These are phyloP conservation scores for Tyria jacobaeae DNA, from an alignment of 2,888 invertebrate species.

Conservation along the genomic window DNA sequence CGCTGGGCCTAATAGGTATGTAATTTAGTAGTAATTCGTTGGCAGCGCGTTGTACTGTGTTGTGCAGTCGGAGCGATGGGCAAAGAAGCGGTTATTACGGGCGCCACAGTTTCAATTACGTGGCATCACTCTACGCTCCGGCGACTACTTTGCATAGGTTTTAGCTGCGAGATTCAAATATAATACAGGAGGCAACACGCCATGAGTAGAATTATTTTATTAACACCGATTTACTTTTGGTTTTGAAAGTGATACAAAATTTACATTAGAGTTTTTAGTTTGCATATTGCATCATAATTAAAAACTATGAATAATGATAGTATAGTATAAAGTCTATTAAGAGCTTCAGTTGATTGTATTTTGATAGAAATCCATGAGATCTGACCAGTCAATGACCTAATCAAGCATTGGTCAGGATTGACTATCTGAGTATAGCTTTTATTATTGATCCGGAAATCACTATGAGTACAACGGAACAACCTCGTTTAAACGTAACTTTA, in stretches of 20 bases:
- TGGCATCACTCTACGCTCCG: conserved; percentile 34
- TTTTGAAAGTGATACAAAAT: neutral
- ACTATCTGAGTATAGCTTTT: neutral
- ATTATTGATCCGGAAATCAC: no score
- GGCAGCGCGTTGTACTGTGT: conserved; percentile 38
- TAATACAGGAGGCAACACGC: neutral
- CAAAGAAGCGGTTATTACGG: conserved; percentile 38
- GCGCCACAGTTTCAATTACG: conserved; percentile 47
- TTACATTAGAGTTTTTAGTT: neutral
- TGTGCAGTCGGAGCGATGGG: conserved; percentile 23
- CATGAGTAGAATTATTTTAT: neutral
- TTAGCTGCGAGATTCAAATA: conserved; percentile 21
- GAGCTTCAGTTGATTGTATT: neutral
- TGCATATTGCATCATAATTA: neutral
- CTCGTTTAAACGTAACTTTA: no score
- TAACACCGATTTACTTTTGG: neutral
- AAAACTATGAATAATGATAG: neutral
- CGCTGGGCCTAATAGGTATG: conserved; percentile 38
- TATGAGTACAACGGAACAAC: no score
- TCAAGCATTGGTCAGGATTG: neutral
- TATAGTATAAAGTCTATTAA: neutral
- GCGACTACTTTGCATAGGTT: conserved; percentile 42
- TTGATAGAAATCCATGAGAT: neutral
- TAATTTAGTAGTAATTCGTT: conserved; percentile 46
- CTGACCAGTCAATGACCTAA: no score